phyloP scores from a whole-genome alignment of 2,888 invertebrate genomes.

The Lasioglossum zephyrum region DNA sequence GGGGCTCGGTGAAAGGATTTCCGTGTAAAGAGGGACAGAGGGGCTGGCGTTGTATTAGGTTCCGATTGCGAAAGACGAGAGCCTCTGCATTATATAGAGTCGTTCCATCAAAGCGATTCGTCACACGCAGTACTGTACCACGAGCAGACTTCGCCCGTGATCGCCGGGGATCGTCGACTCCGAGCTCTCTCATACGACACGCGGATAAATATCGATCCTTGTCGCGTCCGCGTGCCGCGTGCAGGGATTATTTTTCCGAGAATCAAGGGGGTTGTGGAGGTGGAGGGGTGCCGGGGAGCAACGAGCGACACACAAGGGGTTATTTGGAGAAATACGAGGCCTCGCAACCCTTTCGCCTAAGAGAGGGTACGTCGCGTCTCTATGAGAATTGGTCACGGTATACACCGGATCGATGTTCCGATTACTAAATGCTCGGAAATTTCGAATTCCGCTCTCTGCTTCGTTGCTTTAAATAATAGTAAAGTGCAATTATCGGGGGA shows the following conservation, averaged over 20 bases:
- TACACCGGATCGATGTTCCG: slow-evolving; percentile 75
- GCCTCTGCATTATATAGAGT: slow-evolving; percentile 30
- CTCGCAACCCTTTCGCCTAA: slow-evolving; percentile 71
- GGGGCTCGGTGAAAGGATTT: slow-evolving; percentile 49
- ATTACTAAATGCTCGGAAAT: slow-evolving; percentile 45
- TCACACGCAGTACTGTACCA: slow-evolving; percentile 37
- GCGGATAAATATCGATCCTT: slow-evolving; percentile 68
- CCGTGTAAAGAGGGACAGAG: slow-evolving; percentile 35
- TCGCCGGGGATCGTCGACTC: not conserved
- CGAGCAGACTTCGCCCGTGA: not conserved
- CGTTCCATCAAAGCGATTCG: slow-evolving; percentile 64
- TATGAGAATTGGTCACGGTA: slow-evolving; percentile 76
- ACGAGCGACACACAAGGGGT: slow-evolving; percentile 28
- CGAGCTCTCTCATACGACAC: slow-evolving; percentile 21
- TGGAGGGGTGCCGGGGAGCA: not conserved
- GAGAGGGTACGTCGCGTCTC: slow-evolving; percentile 51
- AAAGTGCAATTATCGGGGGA: slow-evolving; percentile 40
- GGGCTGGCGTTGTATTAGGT: slow-evolving; percentile 48
- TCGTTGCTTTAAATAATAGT: slow-evolving; percentile 44
- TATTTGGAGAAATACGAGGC: slow-evolving; percentile 65
- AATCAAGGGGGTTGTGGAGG: not conserved
- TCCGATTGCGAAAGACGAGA: slow-evolving; percentile 65
- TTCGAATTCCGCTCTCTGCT: not conserved
- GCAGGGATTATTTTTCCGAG: slow-evolving; percentile 40
- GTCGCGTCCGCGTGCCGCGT: slow-evolving; percentile 43